Percentiles rank a stretch among this genome's conserved stretches.
Evolutionary conservation across 2,888 invertebrate genomes (phyloP).

Genomic region (Galeruca laticollis): DNA sequence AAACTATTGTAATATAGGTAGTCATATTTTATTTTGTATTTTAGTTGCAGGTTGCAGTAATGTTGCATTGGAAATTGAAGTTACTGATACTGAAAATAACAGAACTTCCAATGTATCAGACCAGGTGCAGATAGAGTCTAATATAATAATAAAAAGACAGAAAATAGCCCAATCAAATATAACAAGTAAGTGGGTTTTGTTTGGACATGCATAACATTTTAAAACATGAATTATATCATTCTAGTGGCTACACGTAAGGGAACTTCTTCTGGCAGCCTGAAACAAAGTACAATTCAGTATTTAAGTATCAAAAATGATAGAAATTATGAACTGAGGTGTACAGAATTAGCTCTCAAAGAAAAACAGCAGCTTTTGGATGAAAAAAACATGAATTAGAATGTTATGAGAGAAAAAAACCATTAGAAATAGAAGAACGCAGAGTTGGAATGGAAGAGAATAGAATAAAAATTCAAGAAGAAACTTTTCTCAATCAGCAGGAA

Average conservation of each 20-base stretch:
- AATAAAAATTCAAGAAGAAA: slow-evolving; percentile 20
- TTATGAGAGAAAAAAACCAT: slow-evolving; percentile 20
- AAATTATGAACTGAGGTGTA: slow-evolving; percentile 17
- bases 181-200: background rate
- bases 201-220: background rate
- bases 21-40: no score
- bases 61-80: slow-evolving; percentile 1
- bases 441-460: slow-evolving; percentile 9
- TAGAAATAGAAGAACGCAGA: no score
- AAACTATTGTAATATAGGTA: no score
- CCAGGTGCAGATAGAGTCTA: slow-evolving; percentile 1
- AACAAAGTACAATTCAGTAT: slow-evolving; percentile 18
- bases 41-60: slow-evolving; percentile 1
- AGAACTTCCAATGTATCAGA: background rate
- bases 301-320: slow-evolving; percentile 27
- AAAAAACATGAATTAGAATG: slow-evolving; percentile 25
- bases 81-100: slow-evolving; percentile 13
- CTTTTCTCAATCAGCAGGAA: slow-evolving; percentile 29
- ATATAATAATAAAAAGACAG: slow-evolving; percentile 8
- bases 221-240: slow-evolving; percentile 1
- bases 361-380: slow-evolving; percentile 25
- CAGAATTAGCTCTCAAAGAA: slow-evolving; percentile 26
- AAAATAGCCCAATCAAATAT: slow-evolving; percentile 9
- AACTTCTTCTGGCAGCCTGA: background rate
- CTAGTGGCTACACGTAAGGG: slow-evolving; percentile 19